Conservation (phyloP, 64 coral and sea anemone species). For the Stichodactyla helianthus region DNA sequence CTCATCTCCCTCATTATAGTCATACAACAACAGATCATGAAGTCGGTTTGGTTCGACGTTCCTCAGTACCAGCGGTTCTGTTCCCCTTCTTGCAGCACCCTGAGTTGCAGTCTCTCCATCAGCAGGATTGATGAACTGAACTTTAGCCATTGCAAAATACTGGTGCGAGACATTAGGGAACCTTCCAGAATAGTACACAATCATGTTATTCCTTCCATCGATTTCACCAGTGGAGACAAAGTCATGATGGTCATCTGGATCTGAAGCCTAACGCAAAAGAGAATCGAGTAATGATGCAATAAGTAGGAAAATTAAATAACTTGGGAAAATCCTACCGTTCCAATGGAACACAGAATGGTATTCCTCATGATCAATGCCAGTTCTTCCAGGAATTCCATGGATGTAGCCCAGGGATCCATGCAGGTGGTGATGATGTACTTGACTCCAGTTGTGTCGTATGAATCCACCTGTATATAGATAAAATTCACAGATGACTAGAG, state of each 20-base stretch:
- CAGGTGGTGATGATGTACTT: constrained; percentile 66
- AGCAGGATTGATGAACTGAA: constrained; percentile 21
- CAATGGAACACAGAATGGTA: constrained; percentile 48
- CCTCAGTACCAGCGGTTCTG: constrained; percentile 4
- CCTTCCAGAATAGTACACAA: constrained; percentile 40
- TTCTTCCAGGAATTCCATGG: constrained; percentile 64
- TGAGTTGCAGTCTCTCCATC: constrained; percentile 17
- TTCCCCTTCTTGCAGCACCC: neutral
- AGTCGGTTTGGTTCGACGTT: neutral
- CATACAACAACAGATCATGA: constrained; percentile 31
- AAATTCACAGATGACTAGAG: neutral
- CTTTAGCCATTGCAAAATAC: constrained; percentile 38
- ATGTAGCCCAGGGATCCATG: constrained; percentile 53
- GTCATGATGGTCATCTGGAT: constrained; percentile 35
- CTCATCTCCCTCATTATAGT: constrained; percentile 5
- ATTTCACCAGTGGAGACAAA: constrained; percentile 49
- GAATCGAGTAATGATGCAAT: neutral
- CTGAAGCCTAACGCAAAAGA: constrained; percentile 13
- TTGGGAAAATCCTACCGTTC: constrained; percentile 29
- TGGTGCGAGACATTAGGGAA: constrained; percentile 38
- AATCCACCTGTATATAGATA: constrained; percentile 3
- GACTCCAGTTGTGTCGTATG: constrained; percentile 30
- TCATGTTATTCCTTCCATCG: constrained; percentile 22
- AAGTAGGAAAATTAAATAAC: neutral
- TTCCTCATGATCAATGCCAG: constrained; percentile 59